These are phyloP conservation scores for Lepidostoma basale DNA, from an alignment of 1,140 invertebrate species.

Conservation along the genomic window DNA sequence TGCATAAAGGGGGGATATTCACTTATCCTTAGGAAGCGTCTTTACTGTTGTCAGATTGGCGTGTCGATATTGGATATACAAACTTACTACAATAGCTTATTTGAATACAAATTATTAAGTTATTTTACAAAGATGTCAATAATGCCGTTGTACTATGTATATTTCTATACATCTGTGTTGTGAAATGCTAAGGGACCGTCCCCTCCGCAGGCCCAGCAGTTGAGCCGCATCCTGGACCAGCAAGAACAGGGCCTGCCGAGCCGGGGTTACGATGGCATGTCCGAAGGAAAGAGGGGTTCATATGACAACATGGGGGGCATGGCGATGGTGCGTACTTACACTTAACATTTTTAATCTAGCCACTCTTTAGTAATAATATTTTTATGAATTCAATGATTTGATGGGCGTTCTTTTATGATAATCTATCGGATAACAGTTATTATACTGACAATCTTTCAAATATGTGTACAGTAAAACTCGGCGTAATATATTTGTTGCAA, in stretches of 20 bases:
- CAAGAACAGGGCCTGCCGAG: conserved; percentile 61
- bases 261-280: conserved; percentile 42
- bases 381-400: too few species aligned
- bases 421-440: too few species aligned
- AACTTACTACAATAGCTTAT: not conserved
- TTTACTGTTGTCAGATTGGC: conserved; percentile 2
- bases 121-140: too few species aligned
- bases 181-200: too few species aligned
- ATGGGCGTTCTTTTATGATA: too few species aligned
- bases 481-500: too few species aligned
- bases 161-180: too few species aligned
- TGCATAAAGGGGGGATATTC: conserved; percentile 21
- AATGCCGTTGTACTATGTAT: too few species aligned
- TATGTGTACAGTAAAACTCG: too few species aligned
- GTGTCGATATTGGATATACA: conserved; percentile 34
- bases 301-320: conserved; percentile 39
- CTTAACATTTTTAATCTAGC: not conserved
- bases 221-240: conserved; percentile 67
- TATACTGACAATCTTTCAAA: too few species aligned
- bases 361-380: not conserved
- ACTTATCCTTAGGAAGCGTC: conserved; percentile 30
- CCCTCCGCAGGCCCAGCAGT: conserved; percentile 62
- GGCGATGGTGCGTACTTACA: conserved; percentile 24
- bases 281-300: conserved; percentile 28
- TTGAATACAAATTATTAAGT: not conserved